Percentiles rank a stretch among this genome's conserved stretches.
phyloP scores from a whole-genome alignment of 2,888 invertebrate genomes.

The Zygothrica quintamaculata region DNA sequence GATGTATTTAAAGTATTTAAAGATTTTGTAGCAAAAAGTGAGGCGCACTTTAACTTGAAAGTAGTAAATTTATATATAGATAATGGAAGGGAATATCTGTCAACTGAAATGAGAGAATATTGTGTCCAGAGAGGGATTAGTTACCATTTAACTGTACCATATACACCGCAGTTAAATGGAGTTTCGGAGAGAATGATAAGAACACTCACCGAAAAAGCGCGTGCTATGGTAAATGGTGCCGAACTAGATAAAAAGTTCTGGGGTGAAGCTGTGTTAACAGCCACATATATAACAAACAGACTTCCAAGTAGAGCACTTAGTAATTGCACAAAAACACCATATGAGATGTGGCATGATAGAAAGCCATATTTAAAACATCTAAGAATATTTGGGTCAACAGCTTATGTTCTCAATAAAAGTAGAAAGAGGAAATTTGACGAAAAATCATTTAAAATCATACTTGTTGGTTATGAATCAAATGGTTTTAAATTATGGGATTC shows the following conservation, averaged over 20 bases:
- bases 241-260: constrained; percentile 11
- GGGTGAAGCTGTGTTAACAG: constrained; percentile 27
- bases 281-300: constrained; percentile 25
- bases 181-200: constrained; percentile 20
- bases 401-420: constrained; percentile 38
- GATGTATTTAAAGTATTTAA: neutral
- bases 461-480: constrained; percentile 41
- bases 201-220: constrained; percentile 24
- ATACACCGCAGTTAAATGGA: constrained; percentile 20
- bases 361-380: constrained; percentile 35
- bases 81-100: neutral
- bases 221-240: constrained; percentile 10
- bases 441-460: constrained; percentile 32
- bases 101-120: neutral
- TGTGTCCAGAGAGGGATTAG: constrained; percentile 1
- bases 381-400: constrained; percentile 44
- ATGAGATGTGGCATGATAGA: constrained; percentile 21
- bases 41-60: neutral
- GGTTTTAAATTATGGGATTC: constrained; percentile 45
- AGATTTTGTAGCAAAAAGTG: neutral
- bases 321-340: constrained; percentile 5
- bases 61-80: neutral
- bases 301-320: constrained; percentile 8
- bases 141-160: constrained; percentile 27
- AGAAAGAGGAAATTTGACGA: constrained; percentile 54